Base-by-base conservation (phyloP, 2,797 vertebrate genomes). In the Kryptopterus vitreolus region DNA sequence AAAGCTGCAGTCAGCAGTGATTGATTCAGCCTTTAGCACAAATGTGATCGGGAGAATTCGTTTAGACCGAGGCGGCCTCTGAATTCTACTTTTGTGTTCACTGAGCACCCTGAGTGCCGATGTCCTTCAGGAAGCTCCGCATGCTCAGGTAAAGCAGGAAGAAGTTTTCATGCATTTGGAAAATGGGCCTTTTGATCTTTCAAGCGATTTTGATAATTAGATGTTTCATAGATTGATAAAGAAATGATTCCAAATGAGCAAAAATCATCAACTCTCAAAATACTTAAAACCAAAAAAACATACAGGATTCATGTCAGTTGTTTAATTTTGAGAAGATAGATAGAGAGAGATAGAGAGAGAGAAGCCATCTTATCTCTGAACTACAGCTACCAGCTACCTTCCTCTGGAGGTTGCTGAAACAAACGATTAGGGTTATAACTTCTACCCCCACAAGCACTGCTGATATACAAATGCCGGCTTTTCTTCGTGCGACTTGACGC, bases 1-100 rank as follows among this genome's bases (percentile, higher is more conserved):
- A 50, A 24, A 20, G 22, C 52, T 46, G 46, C 52, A 55, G 62
- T 35, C 52, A 58, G 52, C 22, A 31, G n/a, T 81, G 82, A 87
- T 83, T 84, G 85, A 87, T 86, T 79, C 76, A 78, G 58, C 79
- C 78, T 85, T 84, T 81, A 76, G 79, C 68, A 48, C 71, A 76
- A 57, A 76, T 50, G 57, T 69, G 79, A 63, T 38, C 77, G 78
- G 74, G 63, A 70, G 35, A 66, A 86, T 87, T 87, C 82, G 86
- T 84, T 86, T 80, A 83, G 76, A 58, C 75, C 35, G 77, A 74
- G 59, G 69, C 81, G 70, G 59, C 79, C 83, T 80, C 70, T 77
- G 70, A 85, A 75, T 71, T 81, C 83, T 66, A 77, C 53, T 61
- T 80, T 78, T 83, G 50, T 84, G 69, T 87, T 89, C 87, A 48